Evolutionary conservation across 2,888 invertebrate genomes (phyloP), one percentile per base, ranked within the genome.

Genomic region (Lamellibrachia columna): DNA sequence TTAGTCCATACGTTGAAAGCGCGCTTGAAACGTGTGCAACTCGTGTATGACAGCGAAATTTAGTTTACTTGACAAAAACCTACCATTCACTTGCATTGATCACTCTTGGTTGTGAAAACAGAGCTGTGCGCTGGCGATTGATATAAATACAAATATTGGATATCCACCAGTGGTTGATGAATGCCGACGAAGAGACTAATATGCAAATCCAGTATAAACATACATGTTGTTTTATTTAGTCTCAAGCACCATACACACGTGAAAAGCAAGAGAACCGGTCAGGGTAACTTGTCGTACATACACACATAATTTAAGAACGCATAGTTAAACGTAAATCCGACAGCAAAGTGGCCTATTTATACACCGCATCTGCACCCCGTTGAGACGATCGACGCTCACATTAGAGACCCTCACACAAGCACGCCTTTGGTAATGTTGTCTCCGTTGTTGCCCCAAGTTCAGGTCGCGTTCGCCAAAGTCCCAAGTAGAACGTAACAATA

Each of bases 141-240:
- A 15, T n/a, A 75, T 15, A 75, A 22, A 75, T 22, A 75, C 22
- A 75, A 60, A 60, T 60, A 60, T 15, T 15, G 15, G 22, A 3
- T 15, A 75, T 15, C 22, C 15, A 15, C 22, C 22, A 75, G 22
- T 15, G 15, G 75, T 75, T 75, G 40, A 40, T 40, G 1, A 40
- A 40, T 40, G 75, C 1, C 6, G n/a, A 75, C 75, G n/a, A n/a
- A 75, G 6, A 75, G 11, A 75, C 75, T 3, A 75, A 75, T 75
- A 6, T 75, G 75, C 15, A 75, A 75, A 75, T n/a, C 75, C 15
- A 75, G 2, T n/a, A 6, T 75, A 75, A 75, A 75, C 75, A 75
- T 75, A 15, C 75, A 75, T n/a, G 75, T 75, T 22, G 75, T 75
- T 75, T 75, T 75, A 75, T 75, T 75, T 75, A 75, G 75, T 75